Conservation (phyloP, 2,888 invertebrate species). For the Gisinianus flammeolus region DNA sequence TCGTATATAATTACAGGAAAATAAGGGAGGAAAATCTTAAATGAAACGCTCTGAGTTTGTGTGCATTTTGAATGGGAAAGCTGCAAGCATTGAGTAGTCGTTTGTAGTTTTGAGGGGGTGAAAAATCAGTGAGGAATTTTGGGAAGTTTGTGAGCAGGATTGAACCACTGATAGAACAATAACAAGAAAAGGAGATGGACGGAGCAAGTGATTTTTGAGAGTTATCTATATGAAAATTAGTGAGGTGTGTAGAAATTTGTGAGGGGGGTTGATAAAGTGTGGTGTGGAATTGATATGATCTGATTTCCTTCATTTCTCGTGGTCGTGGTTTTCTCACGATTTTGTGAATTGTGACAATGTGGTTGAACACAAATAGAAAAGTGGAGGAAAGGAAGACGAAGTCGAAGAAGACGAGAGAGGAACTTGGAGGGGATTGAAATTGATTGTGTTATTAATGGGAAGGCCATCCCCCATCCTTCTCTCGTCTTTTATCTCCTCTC, state of each 20-base stretch:
- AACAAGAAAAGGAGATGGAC: background rate
- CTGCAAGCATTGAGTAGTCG: background rate
- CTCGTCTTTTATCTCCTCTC: background rate
- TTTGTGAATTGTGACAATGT: background rate
- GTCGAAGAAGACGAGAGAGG: background rate
- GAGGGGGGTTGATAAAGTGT: background rate
- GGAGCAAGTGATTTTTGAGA: background rate
- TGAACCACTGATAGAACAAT: too few relatives aligned
- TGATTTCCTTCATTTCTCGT: background rate
- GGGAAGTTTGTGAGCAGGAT: too few relatives aligned
- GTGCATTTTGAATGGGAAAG: background rate
- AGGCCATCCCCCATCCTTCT: conserved; percentile 4
- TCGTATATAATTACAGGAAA: background rate
- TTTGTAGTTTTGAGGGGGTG: background rate
- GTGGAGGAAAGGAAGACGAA: background rate
- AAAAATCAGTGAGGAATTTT: background rate
- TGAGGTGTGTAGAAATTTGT: conserved; percentile 14
- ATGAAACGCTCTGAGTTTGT: background rate
- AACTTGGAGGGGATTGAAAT: conserved; percentile 4
- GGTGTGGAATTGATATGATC: conserved; percentile 10
- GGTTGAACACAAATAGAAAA: background rate
- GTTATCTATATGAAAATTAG: conserved; percentile 5
- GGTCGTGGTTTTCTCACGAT: background rate
- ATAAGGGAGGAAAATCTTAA: background rate
- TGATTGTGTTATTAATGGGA: conserved; percentile 26